Evolutionary conservation across 2,113 vertebrate species (phyloP).

Genomic region (Ictalurus furcatus): DNA sequence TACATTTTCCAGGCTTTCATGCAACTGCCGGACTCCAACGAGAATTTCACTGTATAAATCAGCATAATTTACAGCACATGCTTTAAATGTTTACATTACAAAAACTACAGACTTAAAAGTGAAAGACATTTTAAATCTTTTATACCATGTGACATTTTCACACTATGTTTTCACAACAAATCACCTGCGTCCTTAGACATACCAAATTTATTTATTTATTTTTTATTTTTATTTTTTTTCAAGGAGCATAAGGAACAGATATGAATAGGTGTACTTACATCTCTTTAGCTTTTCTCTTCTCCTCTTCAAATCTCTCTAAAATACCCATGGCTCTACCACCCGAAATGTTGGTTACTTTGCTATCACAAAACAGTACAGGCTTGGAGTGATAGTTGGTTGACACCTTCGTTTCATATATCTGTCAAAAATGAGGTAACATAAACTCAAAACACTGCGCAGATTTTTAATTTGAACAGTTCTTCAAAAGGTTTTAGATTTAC

Average conservation of each 20-base stretch:
- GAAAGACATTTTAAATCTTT: neutral
- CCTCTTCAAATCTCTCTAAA: slow-evolving; percentile 84
- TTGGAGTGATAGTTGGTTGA: slow-evolving; percentile 85
- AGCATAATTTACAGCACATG: neutral
- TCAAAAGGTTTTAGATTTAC: neutral
- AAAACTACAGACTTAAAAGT: neutral
- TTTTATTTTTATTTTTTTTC: neutral
- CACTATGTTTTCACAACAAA: neutral
- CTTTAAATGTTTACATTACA: neutral
- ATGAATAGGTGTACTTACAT: slow-evolving; percentile 74
- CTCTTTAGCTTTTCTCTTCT: slow-evolving; percentile 84
- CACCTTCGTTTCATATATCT: slow-evolving; percentile 82
- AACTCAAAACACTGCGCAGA: slow-evolving; percentile 1
- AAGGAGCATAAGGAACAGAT: neutral
- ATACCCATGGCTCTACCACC: slow-evolving; percentile 70
- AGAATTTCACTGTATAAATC: slow-evolving; percentile 78
- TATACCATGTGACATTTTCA: neutral
- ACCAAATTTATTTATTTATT: too few species aligned
- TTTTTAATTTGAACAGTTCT: neutral
- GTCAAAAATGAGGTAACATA: slow-evolving; percentile 39
- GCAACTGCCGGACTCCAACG: slow-evolving; percentile 72
- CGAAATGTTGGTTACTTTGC: slow-evolving; percentile 68
- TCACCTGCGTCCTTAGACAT: neutral
- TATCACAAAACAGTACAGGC: slow-evolving; percentile 82
- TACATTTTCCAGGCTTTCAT: slow-evolving; percentile 80